Conservation (phyloP, 2,888 invertebrate genomes). For the Syrista parreyssii region DNA sequence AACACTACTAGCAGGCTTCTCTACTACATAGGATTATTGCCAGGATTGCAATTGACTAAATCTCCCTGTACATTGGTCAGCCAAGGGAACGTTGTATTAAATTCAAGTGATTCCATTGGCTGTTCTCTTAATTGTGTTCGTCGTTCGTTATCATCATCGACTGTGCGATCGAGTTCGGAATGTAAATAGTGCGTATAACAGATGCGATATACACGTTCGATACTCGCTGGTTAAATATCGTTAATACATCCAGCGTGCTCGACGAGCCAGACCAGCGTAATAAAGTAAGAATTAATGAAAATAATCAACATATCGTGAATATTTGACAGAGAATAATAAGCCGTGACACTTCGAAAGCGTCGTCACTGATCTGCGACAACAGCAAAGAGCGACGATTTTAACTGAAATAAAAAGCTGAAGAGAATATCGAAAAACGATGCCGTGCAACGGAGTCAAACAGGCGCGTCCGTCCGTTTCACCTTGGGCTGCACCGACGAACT, state of each 20-base stretch:
- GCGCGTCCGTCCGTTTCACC: not conserved
- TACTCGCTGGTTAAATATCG: not conserved
- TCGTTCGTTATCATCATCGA: not conserved
- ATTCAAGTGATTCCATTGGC: not conserved
- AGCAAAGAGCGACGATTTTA: not conserved
- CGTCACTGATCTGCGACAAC: not conserved
- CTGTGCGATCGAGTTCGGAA: not conserved
- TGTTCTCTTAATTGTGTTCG: not conserved
- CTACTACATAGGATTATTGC: not conserved
- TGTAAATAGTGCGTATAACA: not conserved
- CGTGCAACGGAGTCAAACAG: not conserved
- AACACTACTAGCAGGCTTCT: not conserved
- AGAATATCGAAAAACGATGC: not conserved
- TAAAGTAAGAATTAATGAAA: not conserved
- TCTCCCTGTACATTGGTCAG: not conserved
- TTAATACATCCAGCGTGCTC: not conserved
- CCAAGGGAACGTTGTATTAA: not conserved
- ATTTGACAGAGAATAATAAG: not conserved
- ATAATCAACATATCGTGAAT: not conserved
- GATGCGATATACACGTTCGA: not conserved
- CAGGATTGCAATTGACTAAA: not conserved
- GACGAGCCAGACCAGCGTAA: not conserved
- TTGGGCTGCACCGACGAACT: not conserved
- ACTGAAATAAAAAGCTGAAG: not conserved
- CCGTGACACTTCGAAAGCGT: not conserved